Evolutionary conservation across 2,888 invertebrate genomes (phyloP).

Genomic region (Pharmacophagus antenor): DNA sequence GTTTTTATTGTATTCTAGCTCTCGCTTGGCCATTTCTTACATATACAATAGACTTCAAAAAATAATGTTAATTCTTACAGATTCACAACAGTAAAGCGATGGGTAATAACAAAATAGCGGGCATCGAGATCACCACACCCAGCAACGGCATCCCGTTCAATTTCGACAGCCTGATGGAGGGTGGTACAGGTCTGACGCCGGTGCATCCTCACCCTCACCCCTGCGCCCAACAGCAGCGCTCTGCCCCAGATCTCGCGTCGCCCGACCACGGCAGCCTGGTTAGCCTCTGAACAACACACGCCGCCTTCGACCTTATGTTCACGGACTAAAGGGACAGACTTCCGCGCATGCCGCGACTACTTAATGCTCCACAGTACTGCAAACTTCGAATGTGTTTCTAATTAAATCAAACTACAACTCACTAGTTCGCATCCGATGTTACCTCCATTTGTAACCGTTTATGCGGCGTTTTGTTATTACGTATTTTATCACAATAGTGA

Average conservation of each 20-base stretch:
- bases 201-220: constrained; percentile 82
- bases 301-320: constrained; percentile 33
- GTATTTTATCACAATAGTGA: constrained; percentile 3
- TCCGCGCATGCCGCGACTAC: constrained; percentile 2
- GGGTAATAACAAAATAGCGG: constrained; percentile 84
- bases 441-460: not conserved
- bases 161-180: constrained; percentile 96
- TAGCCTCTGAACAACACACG: constrained; percentile 85
- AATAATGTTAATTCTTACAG: constrained; percentile 44
- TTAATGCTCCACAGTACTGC: constrained; percentile 1
- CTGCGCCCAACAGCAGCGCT: constrained; percentile 89
- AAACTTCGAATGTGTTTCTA: constrained; percentile 3
- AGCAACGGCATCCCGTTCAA: constrained; percentile 93
- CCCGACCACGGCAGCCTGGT: constrained; percentile 90
- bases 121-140: constrained; percentile 92
- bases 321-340: not conserved
- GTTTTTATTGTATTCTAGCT: not conserved
- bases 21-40: not conserved
- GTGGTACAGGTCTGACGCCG: constrained; percentile 95
- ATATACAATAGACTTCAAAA: not conserved
- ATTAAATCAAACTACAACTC: not conserved
- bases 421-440: not conserved
- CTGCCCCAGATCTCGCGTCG: constrained; percentile 85
- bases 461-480: not conserved
- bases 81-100: constrained; percentile 73